These are phyloP conservation scores for Cinclus mexicanus DNA, from an alignment of 2,113 vertebrate species.

Conservation along the genomic window DNA sequence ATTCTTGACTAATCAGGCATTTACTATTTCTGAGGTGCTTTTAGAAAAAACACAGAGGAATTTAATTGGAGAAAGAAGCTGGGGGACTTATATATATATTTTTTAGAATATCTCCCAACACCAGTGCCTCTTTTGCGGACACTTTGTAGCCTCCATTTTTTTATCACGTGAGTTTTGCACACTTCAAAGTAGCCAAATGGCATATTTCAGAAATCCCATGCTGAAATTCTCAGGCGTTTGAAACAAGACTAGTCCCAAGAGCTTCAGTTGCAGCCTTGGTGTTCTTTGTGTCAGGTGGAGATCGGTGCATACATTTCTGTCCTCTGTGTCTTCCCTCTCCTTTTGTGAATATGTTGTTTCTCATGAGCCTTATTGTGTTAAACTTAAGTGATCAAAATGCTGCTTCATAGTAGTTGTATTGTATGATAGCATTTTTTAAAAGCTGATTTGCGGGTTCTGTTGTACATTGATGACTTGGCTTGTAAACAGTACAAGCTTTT, in stretches of 20 bases:
- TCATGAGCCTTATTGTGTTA: not conserved
- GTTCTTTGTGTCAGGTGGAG: not conserved
- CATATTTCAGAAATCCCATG: not conserved
- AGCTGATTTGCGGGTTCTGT: not conserved
- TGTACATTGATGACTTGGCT: not conserved
- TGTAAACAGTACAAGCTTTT: not conserved
- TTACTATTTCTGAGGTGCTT: not conserved
- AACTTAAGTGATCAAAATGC: not conserved
- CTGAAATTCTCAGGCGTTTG: not conserved
- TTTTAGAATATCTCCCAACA: not conserved
- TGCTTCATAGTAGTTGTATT: not conserved
- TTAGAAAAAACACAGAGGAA: not conserved
- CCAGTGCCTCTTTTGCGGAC: not conserved
- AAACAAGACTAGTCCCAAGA: not conserved
- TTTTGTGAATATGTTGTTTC: not conserved
- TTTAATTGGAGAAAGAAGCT: not conserved
- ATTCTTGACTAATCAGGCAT: not conserved
- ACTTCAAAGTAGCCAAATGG: not conserved
- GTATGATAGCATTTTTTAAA: not conserved
- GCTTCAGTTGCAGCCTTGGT: not conserved
- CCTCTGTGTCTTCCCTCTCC: not conserved
- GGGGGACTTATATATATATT: not conserved
- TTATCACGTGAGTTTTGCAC: accelerated
- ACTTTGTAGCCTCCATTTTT: not conserved
- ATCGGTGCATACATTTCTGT: not conserved